Evolutionary conservation across 1,140 invertebrate genomes (phyloP).

Genomic region (Pseudomyrmex gracilis): DNA sequence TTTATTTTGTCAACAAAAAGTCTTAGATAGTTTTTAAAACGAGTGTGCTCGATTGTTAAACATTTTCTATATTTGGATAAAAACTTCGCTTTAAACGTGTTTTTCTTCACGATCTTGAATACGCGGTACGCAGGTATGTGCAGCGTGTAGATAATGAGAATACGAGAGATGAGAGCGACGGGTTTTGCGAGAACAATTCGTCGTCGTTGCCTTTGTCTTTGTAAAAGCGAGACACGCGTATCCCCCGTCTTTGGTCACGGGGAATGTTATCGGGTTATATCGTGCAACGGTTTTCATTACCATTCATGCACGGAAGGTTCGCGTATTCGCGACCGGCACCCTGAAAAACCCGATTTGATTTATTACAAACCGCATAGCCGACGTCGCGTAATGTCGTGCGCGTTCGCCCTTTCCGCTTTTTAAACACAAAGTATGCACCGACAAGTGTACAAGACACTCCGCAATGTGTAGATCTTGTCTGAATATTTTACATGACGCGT

Average conservation of each 20-base stretch:
- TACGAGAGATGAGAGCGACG: constrained; percentile 64
- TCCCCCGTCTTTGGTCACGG: constrained; percentile 72
- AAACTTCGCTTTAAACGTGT: background rate
- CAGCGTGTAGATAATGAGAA: constrained; percentile 45
- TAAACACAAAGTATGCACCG: constrained; percentile 60
- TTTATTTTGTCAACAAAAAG: background rate
- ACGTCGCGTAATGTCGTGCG: constrained; percentile 57
- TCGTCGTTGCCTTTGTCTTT: constrained; percentile 65
- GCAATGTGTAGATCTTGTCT: constrained; percentile 54
- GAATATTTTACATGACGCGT: constrained; percentile 38
- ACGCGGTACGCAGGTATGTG: constrained; percentile 37
- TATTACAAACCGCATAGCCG: constrained; percentile 73
- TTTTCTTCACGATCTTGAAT: constrained; percentile 27
- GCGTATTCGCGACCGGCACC: constrained; percentile 64
- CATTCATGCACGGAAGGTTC: constrained; percentile 64
- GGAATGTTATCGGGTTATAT: constrained; percentile 84
- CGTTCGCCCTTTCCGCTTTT: constrained; percentile 59
- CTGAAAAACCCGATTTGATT: constrained; percentile 83
- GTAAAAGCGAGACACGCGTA: constrained; percentile 78
- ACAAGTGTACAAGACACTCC: constrained; percentile 55
- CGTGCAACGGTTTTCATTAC: constrained; percentile 82
- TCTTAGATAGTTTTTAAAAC: background rate
- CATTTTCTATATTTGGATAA: background rate
- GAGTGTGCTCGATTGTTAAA: constrained; percentile 8
- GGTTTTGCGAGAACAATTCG: constrained; percentile 70